phyloP scores from a whole-genome alignment of 2,888 invertebrate species.

The Cryptops parisi region DNA sequence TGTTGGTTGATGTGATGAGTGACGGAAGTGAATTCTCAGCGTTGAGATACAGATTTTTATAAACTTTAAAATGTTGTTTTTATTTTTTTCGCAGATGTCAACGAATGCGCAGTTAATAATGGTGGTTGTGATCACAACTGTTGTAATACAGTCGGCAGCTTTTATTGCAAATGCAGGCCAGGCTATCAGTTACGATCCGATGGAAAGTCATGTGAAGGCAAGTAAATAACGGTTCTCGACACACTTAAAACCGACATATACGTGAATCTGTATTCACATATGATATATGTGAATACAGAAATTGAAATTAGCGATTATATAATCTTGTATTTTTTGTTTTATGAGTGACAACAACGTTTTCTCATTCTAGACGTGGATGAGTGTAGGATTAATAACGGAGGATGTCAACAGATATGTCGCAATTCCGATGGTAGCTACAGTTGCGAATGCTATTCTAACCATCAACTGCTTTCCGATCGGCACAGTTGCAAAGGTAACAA shows the following conservation, averaged over 20 bases:
- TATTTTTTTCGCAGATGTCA: constrained; percentile 24
- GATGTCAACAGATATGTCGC: constrained; percentile 31
- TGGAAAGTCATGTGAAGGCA: background rate
- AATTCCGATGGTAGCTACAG: constrained; percentile 30
- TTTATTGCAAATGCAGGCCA: constrained; percentile 25
- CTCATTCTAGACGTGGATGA: constrained; percentile 28
- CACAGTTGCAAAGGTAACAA: constrained; percentile 18
- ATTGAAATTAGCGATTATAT: background rate
- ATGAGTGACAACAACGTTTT: too few relatives aligned
- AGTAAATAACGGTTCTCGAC: too few relatives aligned
- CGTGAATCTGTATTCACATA: background rate
- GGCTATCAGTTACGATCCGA: constrained; percentile 24
- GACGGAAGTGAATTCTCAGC: too few relatives aligned
- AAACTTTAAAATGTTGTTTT: too few relatives aligned
- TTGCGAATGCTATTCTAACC: constrained; percentile 28
- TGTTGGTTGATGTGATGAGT: too few relatives aligned
- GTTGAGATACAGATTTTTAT: too few relatives aligned
- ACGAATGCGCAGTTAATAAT: constrained; percentile 31
- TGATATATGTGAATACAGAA: background rate
- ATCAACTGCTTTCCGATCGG: constrained; percentile 16
- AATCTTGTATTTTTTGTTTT: too few relatives aligned
- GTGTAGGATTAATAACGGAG: constrained; percentile 29
- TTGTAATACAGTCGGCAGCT: constrained; percentile 27
- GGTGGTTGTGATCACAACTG: constrained; percentile 31
- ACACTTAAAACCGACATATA: too few relatives aligned